A percentile compares a stretch with the other conserved stretches of the same genome.
Evolutionary conservation across 2,888 invertebrate genomes (phyloP).

Genomic region (Cepaea hortensis): DNA sequence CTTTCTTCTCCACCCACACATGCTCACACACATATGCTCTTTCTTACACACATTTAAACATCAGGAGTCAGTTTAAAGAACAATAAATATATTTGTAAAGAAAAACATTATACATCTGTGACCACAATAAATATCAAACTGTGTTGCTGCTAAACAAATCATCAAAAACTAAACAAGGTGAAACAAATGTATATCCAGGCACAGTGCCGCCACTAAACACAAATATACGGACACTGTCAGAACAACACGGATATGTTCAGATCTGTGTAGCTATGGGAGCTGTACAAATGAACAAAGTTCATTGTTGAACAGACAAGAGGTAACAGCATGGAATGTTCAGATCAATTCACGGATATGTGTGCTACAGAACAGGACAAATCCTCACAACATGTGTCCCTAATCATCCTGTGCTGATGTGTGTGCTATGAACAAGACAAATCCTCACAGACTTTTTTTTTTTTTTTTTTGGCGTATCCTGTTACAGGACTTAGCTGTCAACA

Average conservation of each 20-base stretch:
- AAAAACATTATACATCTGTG: conserved; percentile 17
- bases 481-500: too few relatives aligned
- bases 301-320: neutral
- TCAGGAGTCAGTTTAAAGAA: neutral
- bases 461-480: too few relatives aligned
- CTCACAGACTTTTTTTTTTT: too few relatives aligned
- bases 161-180: neutral
- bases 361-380: too few relatives aligned
- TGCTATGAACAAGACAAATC: too few relatives aligned
- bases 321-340: conserved; percentile 5
- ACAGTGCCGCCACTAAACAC: too few relatives aligned
- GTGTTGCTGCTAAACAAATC: neutral
- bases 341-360: neutral
- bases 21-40: too few relatives aligned
- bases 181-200: neutral
- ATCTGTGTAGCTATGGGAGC: neutral
- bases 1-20: too few relatives aligned
- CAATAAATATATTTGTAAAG: conserved; percentile 1
- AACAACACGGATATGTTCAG: too few relatives aligned
- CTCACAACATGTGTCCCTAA: too few relatives aligned
- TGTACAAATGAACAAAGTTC: neutral
- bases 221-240: too few relatives aligned
- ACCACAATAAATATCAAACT: neutral
- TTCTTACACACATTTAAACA: neutral
- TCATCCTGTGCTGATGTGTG: too few relatives aligned